These are phyloP conservation scores for Pseudanteris insignis DNA, from an alignment of 2,888 invertebrate species.

Conservation along the genomic window DNA sequence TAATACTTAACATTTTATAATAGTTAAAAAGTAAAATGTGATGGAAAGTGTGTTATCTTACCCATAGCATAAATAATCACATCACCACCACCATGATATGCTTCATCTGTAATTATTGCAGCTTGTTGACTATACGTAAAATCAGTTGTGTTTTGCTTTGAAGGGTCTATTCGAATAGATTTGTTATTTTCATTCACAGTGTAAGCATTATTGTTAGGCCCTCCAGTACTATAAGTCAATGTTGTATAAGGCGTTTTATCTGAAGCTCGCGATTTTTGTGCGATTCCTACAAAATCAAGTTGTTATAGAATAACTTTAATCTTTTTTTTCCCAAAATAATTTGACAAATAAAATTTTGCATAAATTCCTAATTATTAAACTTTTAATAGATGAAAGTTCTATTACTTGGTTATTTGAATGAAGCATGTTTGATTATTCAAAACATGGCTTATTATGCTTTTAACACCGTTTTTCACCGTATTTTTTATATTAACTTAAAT, in stretches of 20 bases:
- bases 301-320: too few species aligned
- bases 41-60: conserved; percentile 53
- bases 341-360: too few species aligned
- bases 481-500: not conserved
- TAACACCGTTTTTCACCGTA: not conserved
- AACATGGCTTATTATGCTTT: too few species aligned
- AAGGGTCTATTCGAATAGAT: conserved; percentile 72
- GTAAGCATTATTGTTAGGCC: conserved; percentile 71
- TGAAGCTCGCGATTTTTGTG: conserved; percentile 69
- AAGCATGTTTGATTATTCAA: too few species aligned
- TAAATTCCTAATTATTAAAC: too few species aligned
- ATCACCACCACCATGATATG: conserved; percentile 85
- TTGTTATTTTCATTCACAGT: conserved; percentile 52
- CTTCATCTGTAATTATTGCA: conserved; percentile 76
- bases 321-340: too few species aligned
- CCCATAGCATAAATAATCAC: conserved; percentile 85
- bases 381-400: too few species aligned
- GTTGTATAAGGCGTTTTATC: conserved; percentile 80
- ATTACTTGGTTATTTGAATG: too few species aligned
- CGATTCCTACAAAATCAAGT: too few species aligned
- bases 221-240: conserved; percentile 81
- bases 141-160: conserved; percentile 69
- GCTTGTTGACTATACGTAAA: conserved; percentile 80
- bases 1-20: too few species aligned
- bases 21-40: too few species aligned